These are phyloP conservation scores for Morpho deidamia DNA, from an alignment of 2,888 invertebrate species.

Conservation along the genomic window DNA sequence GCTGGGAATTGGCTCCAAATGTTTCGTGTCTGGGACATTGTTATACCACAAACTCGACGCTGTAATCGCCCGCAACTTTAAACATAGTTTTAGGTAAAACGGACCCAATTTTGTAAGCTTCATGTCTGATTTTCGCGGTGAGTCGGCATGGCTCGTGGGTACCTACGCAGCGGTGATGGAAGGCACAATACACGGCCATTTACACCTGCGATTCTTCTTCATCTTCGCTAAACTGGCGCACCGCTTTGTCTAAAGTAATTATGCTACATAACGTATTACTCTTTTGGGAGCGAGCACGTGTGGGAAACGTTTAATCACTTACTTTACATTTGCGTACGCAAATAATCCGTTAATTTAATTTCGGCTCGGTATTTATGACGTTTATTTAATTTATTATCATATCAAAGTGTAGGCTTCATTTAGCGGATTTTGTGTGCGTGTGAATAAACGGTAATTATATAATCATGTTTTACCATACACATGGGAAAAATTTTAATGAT, in stretches of 20 bases:
- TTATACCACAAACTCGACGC: conserved; percentile 58
- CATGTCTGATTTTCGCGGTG: conserved; percentile 25
- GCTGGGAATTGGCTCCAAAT: conserved; percentile 71
- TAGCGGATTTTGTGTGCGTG: conserved; percentile 60
- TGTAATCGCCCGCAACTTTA: conserved; percentile 42
- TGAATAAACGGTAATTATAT: conserved; percentile 63
- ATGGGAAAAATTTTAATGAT: conserved; percentile 55
- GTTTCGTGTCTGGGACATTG: conserved; percentile 63
- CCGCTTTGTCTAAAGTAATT: conserved; percentile 73
- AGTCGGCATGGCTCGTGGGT: conserved; percentile 17
- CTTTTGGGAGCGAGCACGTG: conserved; percentile 72
- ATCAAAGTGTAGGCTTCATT: conserved; percentile 69
- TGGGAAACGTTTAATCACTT: conserved; percentile 74
- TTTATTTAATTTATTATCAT: conserved; percentile 74
- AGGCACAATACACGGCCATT: conserved; percentile 68
- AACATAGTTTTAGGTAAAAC: conserved; percentile 44
- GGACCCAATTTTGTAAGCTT: conserved; percentile 41
- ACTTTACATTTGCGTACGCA: conserved; percentile 72
- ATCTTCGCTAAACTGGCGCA: conserved; percentile 70
- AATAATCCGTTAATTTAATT: conserved; percentile 75
- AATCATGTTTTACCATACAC: conserved; percentile 57
- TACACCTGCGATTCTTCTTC: conserved; percentile 77
- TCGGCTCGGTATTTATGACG: conserved; percentile 67
- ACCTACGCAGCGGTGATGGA: conserved; percentile 52
- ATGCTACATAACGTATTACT: conserved; percentile 73